Conservation (phyloP, 2,113 vertebrate genomes). For the Triplophysa siluroides region DNA sequence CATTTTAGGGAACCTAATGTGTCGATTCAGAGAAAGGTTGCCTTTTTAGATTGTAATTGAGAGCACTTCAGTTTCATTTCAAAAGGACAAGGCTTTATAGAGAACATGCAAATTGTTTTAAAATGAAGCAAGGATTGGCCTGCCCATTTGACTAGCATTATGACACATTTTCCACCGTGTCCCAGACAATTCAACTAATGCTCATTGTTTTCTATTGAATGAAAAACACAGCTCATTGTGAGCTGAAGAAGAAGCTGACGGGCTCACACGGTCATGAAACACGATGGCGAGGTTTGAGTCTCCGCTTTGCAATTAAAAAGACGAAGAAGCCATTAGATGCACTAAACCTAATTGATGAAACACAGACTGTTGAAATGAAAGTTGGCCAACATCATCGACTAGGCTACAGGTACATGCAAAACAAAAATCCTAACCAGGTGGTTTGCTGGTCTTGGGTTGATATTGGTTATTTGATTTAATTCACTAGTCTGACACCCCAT, state of each 20-base stretch:
- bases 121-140: slow-evolving; percentile 14
- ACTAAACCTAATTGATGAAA: neutral
- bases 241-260: slow-evolving; percentile 54
- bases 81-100: slow-evolving; percentile 35
- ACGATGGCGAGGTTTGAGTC: neutral
- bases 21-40: slow-evolving; percentile 54
- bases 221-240: neutral
- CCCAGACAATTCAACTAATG: slow-evolving; percentile 19
- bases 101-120: slow-evolving; percentile 48
- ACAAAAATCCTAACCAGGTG: no score
- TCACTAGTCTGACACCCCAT: no score
- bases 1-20: slow-evolving; percentile 53
- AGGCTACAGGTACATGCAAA: neutral
- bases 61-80: slow-evolving; percentile 64
- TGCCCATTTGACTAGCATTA: slow-evolving; percentile 7
- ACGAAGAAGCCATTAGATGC: neutral
- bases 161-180: slow-evolving; percentile 19
- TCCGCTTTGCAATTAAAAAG: slow-evolving; percentile 10
- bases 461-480: no score
- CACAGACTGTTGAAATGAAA: neutral
- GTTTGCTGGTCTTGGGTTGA: no score
- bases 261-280: neutral
- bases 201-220: slow-evolving; percentile 1
- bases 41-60: slow-evolving; percentile 60
- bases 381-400: neutral